Percentiles rank a stretch among this genome's conserved stretches.
Conservation (phyloP, 2,113 vertebrate genomes). For the Mirza zaza region DNA sequence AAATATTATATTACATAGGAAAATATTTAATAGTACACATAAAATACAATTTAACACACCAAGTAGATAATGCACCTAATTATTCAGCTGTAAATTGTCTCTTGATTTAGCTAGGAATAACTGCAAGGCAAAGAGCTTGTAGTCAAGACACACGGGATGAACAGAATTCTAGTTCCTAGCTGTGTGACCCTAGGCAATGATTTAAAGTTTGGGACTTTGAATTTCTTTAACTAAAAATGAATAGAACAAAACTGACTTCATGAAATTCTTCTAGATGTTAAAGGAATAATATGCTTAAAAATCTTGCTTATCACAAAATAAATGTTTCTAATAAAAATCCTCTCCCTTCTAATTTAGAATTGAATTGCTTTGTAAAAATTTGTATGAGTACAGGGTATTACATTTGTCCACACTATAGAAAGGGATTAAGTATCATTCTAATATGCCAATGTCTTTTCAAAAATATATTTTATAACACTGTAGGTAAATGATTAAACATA, state of each 20-base stretch:
- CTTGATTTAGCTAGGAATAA: neutral
- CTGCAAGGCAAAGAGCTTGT: rapidly evolving
- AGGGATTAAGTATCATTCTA: neutral
- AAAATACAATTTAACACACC: neutral
- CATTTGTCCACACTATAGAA: neutral
- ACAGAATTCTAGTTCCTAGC: neutral
- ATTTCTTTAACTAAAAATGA: neutral
- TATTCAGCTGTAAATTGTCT: neutral
- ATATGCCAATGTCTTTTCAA: neutral
- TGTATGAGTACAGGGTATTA: rapidly evolving
- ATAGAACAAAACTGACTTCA: neutral
- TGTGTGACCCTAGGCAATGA: neutral
- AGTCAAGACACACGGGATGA: neutral
- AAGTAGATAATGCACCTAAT: neutral
- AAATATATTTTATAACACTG: neutral
- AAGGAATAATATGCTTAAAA: no score
- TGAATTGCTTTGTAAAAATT: neutral
- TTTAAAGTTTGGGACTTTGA: neutral
- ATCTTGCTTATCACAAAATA: neutral
- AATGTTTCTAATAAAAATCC: neutral
- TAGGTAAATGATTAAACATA: neutral
- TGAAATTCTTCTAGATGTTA: neutral
- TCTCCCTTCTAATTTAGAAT: neutral
- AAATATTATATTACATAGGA: no score
- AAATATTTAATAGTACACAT: neutral